Evolutionary conservation across 2,888 invertebrate species (phyloP).

Genomic region (Nephrotoma appendiculata): DNA sequence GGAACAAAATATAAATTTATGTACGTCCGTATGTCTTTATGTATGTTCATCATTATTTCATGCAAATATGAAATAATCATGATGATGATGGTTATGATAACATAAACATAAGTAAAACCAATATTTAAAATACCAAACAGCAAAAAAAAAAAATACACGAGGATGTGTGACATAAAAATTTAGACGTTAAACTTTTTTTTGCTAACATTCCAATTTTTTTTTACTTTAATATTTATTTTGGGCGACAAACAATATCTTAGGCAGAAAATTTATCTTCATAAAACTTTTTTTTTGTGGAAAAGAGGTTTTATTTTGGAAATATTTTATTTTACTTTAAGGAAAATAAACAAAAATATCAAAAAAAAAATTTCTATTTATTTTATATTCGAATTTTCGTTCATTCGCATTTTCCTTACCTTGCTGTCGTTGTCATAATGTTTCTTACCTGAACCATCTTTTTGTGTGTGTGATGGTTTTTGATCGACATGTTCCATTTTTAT

Average conservation of each 20-base stretch:
- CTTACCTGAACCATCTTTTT: neutral
- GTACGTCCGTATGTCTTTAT: neutral
- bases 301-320: neutral
- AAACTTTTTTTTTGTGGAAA: neutral
- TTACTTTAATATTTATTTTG: neutral
- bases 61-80: neutral
- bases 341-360: neutral
- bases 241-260: neutral
- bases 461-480: neutral
- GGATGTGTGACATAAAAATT: neutral
- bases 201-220: neutral
- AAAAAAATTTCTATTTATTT: neutral
- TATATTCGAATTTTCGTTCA: neutral
- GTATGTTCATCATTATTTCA: neutral
- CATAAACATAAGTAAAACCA: neutral
- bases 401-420: neutral
- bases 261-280: neutral
- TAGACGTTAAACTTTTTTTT: neutral
- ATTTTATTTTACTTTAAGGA: neutral
- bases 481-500: neutral
- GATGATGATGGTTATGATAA: neutral
- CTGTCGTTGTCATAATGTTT: neutral
- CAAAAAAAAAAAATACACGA: neutral
- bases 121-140: neutral
- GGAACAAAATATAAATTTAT: neutral